Evolutionary conservation across 2,888 invertebrate genomes (phyloP).

Genomic region (Meganola albula): DNA sequence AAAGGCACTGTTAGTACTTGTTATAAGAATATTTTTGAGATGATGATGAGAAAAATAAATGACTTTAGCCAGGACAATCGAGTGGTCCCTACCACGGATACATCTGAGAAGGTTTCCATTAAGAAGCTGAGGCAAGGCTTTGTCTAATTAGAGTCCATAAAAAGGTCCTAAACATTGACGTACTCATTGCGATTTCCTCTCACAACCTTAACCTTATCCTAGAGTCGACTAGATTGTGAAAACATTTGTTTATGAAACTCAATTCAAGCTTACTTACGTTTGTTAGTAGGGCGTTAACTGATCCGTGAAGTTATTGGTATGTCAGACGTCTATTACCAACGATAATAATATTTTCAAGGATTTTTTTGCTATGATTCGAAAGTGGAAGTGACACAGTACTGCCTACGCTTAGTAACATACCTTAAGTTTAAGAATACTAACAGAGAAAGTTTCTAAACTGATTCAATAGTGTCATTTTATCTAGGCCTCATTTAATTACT

Average conservation of each 20-base stretch:
- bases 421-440: constrained; percentile 20
- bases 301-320: constrained; percentile 5
- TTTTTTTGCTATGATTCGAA: constrained; percentile 16
- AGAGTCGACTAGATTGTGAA: too few species aligned
- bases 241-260: constrained; percentile 3
- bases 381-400: constrained; percentile 16
- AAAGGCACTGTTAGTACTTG: too few species aligned
- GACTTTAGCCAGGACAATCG: too few species aligned
- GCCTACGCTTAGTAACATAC: constrained; percentile 18
- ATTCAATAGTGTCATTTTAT: constrained; percentile 10
- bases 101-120: too few species aligned
- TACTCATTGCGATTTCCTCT: too few species aligned
- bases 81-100: too few species aligned
- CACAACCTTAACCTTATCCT: too few species aligned
- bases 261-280: constrained; percentile 2
- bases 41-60: too few species aligned
- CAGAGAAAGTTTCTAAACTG: constrained; percentile 25
- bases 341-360: constrained; percentile 1
- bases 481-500: background rate
- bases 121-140: too few species aligned
- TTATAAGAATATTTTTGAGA: too few species aligned
- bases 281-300: constrained; percentile 4
- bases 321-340: background rate
- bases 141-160: too few species aligned
- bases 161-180: too few species aligned